A percentile compares a stretch with the other conserved stretches of the same genome.
Evolutionary conservation across 2,113 vertebrate species (phyloP).

Genomic region (Sakesphorus luctuosus): DNA sequence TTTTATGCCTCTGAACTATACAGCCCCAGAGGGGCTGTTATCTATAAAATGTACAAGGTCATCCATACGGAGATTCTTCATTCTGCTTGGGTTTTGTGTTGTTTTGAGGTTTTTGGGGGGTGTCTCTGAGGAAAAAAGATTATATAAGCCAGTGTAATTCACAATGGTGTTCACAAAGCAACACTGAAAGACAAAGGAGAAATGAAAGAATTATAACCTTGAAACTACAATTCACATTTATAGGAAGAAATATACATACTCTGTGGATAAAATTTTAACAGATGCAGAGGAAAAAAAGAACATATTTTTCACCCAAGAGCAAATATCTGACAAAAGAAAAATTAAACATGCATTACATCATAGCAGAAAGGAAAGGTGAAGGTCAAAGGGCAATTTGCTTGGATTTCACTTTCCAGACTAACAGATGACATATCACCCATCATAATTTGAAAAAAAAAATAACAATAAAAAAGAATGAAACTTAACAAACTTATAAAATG

Average conservation of each 20-base stretch:
- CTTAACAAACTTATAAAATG: background rate
- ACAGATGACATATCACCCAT: background rate
- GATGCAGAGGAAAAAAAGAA: background rate
- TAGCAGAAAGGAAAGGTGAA: background rate
- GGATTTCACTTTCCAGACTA: background rate
- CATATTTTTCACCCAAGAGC: background rate
- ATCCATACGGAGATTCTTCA: background rate
- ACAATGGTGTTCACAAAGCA: background rate
- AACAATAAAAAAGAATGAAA: background rate
- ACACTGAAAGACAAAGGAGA: background rate
- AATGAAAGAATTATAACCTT: background rate
- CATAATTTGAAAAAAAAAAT: background rate
- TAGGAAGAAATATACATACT: background rate
- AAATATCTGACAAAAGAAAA: background rate
- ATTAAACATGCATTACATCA: background rate
- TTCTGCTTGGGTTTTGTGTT: background rate
- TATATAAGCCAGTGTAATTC: background rate
- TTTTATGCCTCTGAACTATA: background rate
- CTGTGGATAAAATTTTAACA: background rate
- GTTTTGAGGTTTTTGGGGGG: too few relatives aligned
- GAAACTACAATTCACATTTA: background rate
- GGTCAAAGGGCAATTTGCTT: background rate
- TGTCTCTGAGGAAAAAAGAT: background rate
- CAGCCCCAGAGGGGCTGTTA: background rate
- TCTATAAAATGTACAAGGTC: constrained; percentile 7